Conservation (phyloP, 2,113 vertebrate genomes). For the Gila orcuttii region DNA sequence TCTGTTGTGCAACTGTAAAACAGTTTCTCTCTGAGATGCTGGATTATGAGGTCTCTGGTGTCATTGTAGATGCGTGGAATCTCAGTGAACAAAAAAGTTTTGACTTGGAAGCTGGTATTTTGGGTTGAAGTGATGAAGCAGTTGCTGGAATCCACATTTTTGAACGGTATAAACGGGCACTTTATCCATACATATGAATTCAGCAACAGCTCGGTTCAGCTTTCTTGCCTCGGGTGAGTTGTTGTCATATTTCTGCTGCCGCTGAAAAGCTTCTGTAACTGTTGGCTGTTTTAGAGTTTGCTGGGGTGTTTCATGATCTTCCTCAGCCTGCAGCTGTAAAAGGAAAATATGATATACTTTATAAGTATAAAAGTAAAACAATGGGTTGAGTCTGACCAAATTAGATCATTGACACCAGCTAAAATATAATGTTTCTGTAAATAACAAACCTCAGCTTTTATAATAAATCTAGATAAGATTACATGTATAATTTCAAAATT, state of each 20-base stretch:
- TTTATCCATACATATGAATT: background rate
- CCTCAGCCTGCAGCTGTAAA: too few species aligned
- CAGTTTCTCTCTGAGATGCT: slow-evolving; percentile 7
- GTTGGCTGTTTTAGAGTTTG: background rate
- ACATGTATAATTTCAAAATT: too few species aligned
- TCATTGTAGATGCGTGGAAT: slow-evolving; percentile 29
- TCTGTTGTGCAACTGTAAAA: slow-evolving; percentile 40
- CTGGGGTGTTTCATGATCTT: background rate
- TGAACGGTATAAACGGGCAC: background rate
- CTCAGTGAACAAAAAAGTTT: background rate
- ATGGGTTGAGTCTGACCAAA: too few species aligned
- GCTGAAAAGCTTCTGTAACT: background rate
- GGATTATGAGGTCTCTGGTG: slow-evolving; percentile 20
- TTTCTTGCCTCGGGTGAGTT: background rate
- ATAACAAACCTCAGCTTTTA: too few species aligned
- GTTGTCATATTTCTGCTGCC: background rate
- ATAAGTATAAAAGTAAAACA: too few species aligned
- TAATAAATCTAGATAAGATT: too few species aligned
- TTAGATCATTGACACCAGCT: too few species aligned
- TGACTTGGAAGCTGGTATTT: slow-evolving; percentile 19
- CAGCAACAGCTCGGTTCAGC: background rate
- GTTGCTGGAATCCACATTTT: background rate
- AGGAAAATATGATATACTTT: too few species aligned
- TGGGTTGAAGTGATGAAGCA: background rate
- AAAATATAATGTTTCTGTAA: too few species aligned